phyloP scores from a whole-genome alignment of 2,797 vertebrate genomes.

The Syngnathus rostellatus region DNA sequence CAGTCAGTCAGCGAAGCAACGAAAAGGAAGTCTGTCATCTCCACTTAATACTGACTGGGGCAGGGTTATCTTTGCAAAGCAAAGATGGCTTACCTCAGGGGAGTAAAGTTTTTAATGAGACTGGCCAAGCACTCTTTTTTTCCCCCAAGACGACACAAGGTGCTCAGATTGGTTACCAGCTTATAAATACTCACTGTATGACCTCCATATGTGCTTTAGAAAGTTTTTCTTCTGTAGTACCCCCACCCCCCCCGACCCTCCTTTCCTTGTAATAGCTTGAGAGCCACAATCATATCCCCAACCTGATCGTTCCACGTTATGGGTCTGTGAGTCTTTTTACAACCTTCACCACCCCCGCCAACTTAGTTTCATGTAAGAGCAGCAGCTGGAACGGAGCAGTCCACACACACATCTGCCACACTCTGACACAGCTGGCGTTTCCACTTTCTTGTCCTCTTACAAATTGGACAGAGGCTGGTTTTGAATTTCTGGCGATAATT shows the following conservation, averaged over 20 bases:
- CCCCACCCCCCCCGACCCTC: too few species aligned
- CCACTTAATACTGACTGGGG: neutral
- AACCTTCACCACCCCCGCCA: slow-evolving; percentile 25
- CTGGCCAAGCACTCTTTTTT: slow-evolving; percentile 34
- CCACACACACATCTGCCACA: slow-evolving; percentile 48
- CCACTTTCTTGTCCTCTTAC: slow-evolving; percentile 27
- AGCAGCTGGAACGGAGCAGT: slow-evolving; percentile 45
- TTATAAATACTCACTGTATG: neutral
- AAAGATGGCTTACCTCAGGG: slow-evolving; percentile 31
- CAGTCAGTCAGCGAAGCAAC: slow-evolving; percentile 11
- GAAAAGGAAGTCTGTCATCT: slow-evolving; percentile 15
- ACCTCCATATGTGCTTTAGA: neutral
- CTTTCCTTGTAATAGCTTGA: neutral
- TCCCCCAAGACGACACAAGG: slow-evolving; percentile 11
- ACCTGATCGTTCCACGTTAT: slow-evolving; percentile 24
- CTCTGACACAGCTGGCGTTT: slow-evolving; percentile 45
- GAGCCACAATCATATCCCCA: neutral
- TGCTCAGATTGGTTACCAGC: neutral
- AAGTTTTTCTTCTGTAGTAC: neutral
- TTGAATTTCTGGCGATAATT: slow-evolving; percentile 46
- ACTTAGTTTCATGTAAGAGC: slow-evolving; percentile 37
- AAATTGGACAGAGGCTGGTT: slow-evolving; percentile 34
- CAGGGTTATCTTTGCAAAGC: slow-evolving; percentile 19
- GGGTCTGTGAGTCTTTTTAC: slow-evolving; percentile 52
- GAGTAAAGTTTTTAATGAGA: slow-evolving; percentile 45